Conservation (phyloP, 2,888 invertebrate genomes). For the Scaptomyza caliginosa region DNA sequence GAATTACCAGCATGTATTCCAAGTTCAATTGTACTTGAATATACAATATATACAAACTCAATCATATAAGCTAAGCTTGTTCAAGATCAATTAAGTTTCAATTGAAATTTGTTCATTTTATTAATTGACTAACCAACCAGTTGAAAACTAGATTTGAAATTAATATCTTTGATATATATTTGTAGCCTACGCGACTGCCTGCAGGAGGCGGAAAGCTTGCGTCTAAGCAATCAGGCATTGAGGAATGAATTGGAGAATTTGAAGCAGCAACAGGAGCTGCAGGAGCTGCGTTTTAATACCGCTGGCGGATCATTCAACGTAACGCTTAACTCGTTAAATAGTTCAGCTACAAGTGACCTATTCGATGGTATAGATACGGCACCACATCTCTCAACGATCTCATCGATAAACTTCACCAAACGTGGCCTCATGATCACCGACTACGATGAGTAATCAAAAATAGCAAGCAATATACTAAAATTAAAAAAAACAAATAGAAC, state of each 20-base stretch:
- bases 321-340: slow-evolving; percentile 70
- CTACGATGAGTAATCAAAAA: slow-evolving; percentile 70
- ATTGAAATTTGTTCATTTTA: not conserved
- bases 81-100: not conserved
- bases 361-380: slow-evolving; percentile 65
- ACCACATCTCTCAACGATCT: slow-evolving; percentile 55
- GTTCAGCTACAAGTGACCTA: slow-evolving; percentile 71
- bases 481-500: too few relatives aligned
- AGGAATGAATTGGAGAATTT: slow-evolving; percentile 73
- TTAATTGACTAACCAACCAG: too few relatives aligned
- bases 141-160: not conserved
- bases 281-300: slow-evolving; percentile 58
- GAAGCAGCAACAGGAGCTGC: slow-evolving; percentile 70
- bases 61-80: not conserved
- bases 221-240: slow-evolving; percentile 78
- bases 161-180: not conserved
- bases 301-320: slow-evolving; percentile 64
- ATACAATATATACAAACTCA: too few relatives aligned
- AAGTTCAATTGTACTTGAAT: not conserved
- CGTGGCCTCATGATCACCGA: slow-evolving; percentile 79
- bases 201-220: slow-evolving; percentile 79
- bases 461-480: not conserved
- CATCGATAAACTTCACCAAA: slow-evolving; percentile 69
- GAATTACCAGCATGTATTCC: not conserved
- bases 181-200: slow-evolving; percentile 81